These are phyloP conservation scores for Trichopoda pennipes DNA, from an alignment of 2,888 invertebrate genomes.

Conservation along the genomic window DNA sequence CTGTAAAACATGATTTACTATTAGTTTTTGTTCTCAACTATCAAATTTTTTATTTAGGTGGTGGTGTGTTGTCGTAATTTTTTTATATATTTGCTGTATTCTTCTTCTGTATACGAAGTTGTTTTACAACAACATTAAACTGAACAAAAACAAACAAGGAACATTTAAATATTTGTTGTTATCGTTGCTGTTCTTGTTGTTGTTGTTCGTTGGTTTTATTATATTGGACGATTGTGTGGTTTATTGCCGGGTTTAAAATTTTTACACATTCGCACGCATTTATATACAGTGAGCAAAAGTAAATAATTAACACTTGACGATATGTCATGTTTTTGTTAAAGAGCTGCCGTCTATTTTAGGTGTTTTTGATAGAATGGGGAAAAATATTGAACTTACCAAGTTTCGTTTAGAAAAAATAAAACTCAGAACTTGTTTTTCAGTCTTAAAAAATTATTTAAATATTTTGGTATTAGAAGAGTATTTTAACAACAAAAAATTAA, in stretches of 20 bases:
- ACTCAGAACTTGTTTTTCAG: too few species aligned
- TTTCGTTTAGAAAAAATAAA: too few species aligned
- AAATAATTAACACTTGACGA: too few species aligned
- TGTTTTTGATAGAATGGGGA: too few species aligned
- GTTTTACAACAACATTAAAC: neutral
- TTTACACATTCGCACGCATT: too few species aligned
- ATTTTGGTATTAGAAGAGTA: too few species aligned
- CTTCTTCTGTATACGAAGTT: neutral
- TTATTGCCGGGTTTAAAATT: neutral
- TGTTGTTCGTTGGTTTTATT: neutral
- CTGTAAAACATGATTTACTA: conserved; percentile 6
- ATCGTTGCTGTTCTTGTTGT: neutral
- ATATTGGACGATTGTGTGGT: neutral
- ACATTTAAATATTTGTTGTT: neutral
- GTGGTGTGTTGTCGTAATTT: neutral
- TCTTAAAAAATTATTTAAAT: too few species aligned
- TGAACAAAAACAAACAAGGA: neutral
- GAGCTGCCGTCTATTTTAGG: too few species aligned
- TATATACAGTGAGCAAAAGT: too few species aligned
- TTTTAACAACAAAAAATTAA: too few species aligned
- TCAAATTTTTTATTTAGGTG: neutral
- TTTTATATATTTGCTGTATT: neutral
- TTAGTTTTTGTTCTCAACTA: neutral
- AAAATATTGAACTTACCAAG: too few species aligned
- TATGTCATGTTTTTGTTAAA: too few species aligned